A percentile compares a stretch with the other conserved stretches of the same genome.
These are phyloP conservation scores for Frankliniella fusca DNA, from an alignment of 2,888 invertebrate species.

Conservation along the genomic window DNA sequence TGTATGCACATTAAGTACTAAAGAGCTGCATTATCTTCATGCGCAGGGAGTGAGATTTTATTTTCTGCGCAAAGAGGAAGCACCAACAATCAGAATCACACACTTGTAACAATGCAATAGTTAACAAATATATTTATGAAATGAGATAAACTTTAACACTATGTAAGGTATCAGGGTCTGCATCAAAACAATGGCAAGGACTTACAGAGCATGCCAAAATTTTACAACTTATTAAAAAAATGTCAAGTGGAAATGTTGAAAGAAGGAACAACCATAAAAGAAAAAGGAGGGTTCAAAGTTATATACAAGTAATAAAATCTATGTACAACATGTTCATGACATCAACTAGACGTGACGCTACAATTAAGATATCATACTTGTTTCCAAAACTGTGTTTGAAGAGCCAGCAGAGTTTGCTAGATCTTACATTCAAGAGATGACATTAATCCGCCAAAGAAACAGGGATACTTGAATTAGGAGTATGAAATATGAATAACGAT, in stretches of 20 bases:
- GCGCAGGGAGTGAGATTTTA: not conserved
- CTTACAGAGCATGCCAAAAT: too few relatives aligned
- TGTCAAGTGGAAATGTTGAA: constrained; percentile 20
- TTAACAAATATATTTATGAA: not conserved
- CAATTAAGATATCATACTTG: not conserved
- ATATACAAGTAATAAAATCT: constrained; percentile 16
- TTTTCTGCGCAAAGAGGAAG: too few relatives aligned
- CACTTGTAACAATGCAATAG: not conserved
- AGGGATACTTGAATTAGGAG: not conserved
- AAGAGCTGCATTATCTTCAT: not conserved
- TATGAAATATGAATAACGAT: constrained; percentile 21
- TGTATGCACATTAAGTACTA: not conserved
- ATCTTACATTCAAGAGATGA: not conserved
- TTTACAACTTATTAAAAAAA: not conserved
- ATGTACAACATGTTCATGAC: constrained; percentile 18
- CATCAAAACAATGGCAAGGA: not conserved
- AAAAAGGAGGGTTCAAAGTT: not conserved
- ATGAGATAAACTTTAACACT: not conserved
- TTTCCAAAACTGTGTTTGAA: not conserved
- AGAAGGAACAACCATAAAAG: not conserved
- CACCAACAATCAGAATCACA: not conserved
- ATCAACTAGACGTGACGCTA: constrained; percentile 12
- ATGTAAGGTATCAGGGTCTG: not conserved
- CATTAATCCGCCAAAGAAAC: not conserved
- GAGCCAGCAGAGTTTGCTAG: not conserved